Conservation (phyloP, 2,797 vertebrate genomes). For the Meda fulgida region DNA sequence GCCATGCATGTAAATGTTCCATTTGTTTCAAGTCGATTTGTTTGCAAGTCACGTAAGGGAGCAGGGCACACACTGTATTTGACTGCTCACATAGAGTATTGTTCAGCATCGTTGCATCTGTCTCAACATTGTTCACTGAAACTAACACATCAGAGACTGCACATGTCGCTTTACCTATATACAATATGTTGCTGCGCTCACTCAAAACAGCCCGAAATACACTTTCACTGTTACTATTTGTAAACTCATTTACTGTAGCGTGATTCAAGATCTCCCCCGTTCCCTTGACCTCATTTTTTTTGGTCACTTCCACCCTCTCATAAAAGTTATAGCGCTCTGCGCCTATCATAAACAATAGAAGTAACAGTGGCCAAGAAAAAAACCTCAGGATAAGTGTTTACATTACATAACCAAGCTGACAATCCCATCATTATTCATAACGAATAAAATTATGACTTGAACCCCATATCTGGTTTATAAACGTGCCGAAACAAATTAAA, state of each 20-base stretch:
- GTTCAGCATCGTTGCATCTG: neutral
- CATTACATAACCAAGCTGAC: conserved; percentile 38
- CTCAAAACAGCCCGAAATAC: neutral
- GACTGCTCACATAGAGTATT: conserved; percentile 34
- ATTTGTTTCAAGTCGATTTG: conserved; percentile 68
- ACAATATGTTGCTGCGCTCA: neutral
- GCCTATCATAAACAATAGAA: conserved; percentile 20
- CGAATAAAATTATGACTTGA: neutral
- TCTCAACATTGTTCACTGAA: neutral
- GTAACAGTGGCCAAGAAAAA: conserved; percentile 11
- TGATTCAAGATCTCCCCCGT: conserved; percentile 37
- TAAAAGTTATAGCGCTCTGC: conserved; percentile 11
- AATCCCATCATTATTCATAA: conserved; percentile 40
- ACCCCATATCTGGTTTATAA: conserved; percentile 1
- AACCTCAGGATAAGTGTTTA: conserved; percentile 42
- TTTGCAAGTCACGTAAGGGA: conserved; percentile 46
- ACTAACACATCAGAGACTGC: neutral
- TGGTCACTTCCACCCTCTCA: conserved; percentile 45
- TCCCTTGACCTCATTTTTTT: conserved; percentile 64
- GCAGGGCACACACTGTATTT: conserved; percentile 34
- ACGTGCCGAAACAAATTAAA: neutral
- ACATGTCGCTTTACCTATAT: conserved; percentile 8
- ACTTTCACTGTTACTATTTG: conserved; percentile 5
- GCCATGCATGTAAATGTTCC: conserved; percentile 63
- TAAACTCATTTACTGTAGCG: conserved; percentile 11